A percentile compares a stretch with the other conserved stretches of the same genome.
phyloP scores from a whole-genome alignment of 2,888 invertebrate species.

The Formica aserva region DNA sequence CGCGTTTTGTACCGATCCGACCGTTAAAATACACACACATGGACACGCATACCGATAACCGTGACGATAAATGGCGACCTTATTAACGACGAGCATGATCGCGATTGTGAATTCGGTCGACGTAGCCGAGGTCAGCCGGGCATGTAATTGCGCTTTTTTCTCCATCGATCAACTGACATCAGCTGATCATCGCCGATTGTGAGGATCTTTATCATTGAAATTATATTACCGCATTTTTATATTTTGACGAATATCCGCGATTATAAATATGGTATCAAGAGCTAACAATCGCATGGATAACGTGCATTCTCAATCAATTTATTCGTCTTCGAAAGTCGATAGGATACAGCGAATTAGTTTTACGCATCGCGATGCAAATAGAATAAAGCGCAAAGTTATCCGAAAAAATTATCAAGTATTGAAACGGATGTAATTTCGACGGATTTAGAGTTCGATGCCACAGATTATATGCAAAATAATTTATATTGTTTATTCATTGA shows the following conservation, averaged over 20 bases:
- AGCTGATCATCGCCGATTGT: conserved; percentile 29
- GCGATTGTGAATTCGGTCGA: conserved; percentile 43
- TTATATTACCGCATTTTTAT: conserved; percentile 1
- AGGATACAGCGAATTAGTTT: background rate
- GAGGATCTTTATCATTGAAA: background rate
- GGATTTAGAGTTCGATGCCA: background rate
- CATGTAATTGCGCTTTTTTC: conserved; percentile 37
- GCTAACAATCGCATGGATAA: background rate
- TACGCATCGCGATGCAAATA: conserved; percentile 3
- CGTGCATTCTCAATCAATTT: background rate
- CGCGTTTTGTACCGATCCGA: conserved; percentile 51
- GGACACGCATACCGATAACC: conserved; percentile 47
- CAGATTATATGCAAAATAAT: background rate
- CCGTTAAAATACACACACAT: conserved; percentile 35
- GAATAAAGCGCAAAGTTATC: conserved; percentile 10
- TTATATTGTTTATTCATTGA: background rate
- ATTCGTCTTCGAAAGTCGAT: conserved; percentile 18
- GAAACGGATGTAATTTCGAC: conserved; percentile 30
- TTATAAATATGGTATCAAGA: background rate
- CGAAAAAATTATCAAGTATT: conserved; percentile 7
- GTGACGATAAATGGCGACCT: conserved; percentile 48
- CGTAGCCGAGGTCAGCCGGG: conserved; percentile 29
- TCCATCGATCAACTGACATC: conserved; percentile 10
- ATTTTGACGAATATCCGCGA: conserved; percentile 2
- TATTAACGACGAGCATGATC: conserved; percentile 26